These are phyloP conservation scores for Bacillus rossius DNA, from an alignment of 1,140 invertebrate species.

Conservation along the genomic window DNA sequence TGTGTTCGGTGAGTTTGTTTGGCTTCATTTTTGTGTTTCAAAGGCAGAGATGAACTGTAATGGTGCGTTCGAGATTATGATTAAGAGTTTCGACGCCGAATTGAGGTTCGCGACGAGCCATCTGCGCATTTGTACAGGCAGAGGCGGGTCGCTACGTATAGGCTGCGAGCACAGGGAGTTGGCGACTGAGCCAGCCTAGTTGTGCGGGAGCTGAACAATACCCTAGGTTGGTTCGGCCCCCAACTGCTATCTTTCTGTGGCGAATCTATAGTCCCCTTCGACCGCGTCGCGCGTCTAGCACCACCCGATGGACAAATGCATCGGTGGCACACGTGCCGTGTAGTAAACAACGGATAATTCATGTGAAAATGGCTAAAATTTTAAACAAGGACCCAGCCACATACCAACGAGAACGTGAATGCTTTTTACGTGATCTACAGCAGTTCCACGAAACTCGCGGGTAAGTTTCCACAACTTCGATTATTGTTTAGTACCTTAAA, in stretches of 20 bases:
- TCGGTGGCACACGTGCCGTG: slow-evolving; percentile 24
- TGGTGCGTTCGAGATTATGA: too few relatives aligned
- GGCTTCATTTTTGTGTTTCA: too few relatives aligned
- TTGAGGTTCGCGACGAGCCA: neutral
- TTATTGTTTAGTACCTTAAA: too few relatives aligned
- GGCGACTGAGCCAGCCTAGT: slow-evolving; percentile 29
- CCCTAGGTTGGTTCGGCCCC: slow-evolving; percentile 31
- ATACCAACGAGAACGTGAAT: slow-evolving; percentile 62
- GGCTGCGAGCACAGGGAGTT: slow-evolving; percentile 23
- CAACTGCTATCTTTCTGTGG: slow-evolving; percentile 29
- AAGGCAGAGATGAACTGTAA: too few relatives aligned
- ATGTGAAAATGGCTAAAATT: slow-evolving; percentile 55
- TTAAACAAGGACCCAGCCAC: slow-evolving; percentile 64
- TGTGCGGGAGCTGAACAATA: slow-evolving; percentile 33
- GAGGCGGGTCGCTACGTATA: slow-evolving; percentile 16
- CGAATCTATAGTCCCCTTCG: slow-evolving; percentile 27
- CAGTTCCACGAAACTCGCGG: slow-evolving; percentile 80
- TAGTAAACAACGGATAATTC: slow-evolving; percentile 23
- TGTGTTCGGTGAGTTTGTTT: too few relatives aligned
- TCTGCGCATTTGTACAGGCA: slow-evolving; percentile 21
- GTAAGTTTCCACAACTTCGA: slow-evolving; percentile 48
- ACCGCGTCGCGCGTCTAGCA: slow-evolving; percentile 29
- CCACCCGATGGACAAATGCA: slow-evolving; percentile 26
- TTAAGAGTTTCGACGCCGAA: neutral
- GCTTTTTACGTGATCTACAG: slow-evolving; percentile 71